These are phyloP conservation scores for Catharus minimus DNA, from an alignment of 2,113 vertebrate genomes.

Conservation along the genomic window DNA sequence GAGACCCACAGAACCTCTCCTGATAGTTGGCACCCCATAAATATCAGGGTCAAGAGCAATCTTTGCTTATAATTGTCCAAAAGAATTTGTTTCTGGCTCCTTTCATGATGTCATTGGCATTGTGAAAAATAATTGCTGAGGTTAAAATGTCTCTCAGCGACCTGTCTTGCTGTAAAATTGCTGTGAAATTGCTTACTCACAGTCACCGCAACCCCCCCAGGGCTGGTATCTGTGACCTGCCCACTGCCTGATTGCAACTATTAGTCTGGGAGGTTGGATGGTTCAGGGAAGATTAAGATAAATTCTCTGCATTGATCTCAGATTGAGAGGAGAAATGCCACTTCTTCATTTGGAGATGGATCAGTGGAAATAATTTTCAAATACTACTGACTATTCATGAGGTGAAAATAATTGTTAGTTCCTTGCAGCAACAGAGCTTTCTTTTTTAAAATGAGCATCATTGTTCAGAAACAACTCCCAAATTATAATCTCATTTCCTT, in stretches of 20 bases:
- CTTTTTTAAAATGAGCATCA: background rate
- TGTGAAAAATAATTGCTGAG: conserved; percentile 20
- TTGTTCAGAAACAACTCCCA: background rate
- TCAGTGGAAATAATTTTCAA: background rate
- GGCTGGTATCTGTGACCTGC: background rate
- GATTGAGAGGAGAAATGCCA: background rate
- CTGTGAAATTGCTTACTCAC: background rate
- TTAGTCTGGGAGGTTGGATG: background rate
- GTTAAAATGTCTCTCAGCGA: background rate
- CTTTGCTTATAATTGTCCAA: conserved; percentile 13
- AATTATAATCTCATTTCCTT: background rate
- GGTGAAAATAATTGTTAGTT: background rate
- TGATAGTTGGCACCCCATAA: background rate
- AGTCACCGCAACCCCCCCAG: background rate
- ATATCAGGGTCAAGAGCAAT: conserved; percentile 12
- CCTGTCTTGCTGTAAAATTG: background rate
- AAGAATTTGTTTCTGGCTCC: background rate
- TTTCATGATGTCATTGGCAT: conserved; percentile 1
- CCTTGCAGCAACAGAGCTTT: background rate
- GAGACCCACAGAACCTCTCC: background rate
- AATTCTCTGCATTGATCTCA: background rate
- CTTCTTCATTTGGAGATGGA: background rate
- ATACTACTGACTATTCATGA: background rate
- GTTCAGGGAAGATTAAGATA: background rate
- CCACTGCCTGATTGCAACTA: background rate